Conservation (phyloP, 2,888 invertebrate genomes). For the Diplolepis rosae region DNA sequence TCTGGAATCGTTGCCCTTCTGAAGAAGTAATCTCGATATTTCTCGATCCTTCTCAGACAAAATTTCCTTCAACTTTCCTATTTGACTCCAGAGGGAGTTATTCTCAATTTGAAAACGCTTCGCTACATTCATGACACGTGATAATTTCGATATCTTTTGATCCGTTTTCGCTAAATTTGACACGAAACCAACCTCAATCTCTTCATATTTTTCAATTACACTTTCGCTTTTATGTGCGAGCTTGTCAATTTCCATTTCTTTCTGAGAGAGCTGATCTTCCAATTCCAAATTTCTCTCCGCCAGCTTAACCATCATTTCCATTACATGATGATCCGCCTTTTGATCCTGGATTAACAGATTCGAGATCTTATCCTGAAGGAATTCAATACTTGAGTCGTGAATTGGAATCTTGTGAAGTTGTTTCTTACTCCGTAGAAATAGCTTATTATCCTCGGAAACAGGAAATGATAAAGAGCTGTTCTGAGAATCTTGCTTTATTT, state of each 20-base stretch:
- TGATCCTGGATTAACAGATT: not conserved
- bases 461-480: not conserved
- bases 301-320: not conserved
- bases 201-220: not conserved
- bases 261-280: not conserved
- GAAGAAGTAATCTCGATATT: slow-evolving; percentile 12
- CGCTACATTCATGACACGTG: slow-evolving; percentile 14
- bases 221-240: not conserved
- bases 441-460: not conserved
- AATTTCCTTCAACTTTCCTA: not conserved
- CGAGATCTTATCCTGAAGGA: not conserved
- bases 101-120: slow-evolving; percentile 26
- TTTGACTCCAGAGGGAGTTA: slow-evolving; percentile 2
- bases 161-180: slow-evolving; percentile 3
- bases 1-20: not conserved
- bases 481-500: not conserved
- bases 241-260: not conserved
- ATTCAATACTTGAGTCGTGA: not conserved
- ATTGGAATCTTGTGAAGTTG: not conserved
- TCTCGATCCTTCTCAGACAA: slow-evolving; percentile 17
- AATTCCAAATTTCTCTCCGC: not conserved
- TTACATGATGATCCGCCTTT: not conserved
- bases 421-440: not conserved
- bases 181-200: not conserved
- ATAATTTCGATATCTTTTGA: slow-evolving; percentile 21